These are phyloP conservation scores for Heliocidaris erythrogramma DNA, from an alignment of 35 echinoderm and acorn worm genomes.

Conservation along the genomic window DNA sequence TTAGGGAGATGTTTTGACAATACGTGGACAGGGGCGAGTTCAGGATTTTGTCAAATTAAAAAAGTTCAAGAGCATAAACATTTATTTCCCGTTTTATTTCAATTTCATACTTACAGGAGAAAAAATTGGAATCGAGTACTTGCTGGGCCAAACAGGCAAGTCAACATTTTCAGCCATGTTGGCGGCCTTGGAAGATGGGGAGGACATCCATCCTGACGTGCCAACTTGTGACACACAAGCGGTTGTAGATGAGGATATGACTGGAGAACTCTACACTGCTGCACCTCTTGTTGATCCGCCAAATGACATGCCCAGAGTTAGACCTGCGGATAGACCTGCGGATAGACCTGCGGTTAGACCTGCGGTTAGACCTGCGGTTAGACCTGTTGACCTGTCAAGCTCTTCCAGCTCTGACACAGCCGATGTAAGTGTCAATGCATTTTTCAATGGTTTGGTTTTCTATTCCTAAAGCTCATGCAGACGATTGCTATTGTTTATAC, in stretches of 20 bases:
- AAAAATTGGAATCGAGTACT: neutral
- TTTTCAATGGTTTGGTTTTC: neutral
- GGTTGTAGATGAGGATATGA: neutral
- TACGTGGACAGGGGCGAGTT: neutral
- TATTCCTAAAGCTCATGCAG: neutral
- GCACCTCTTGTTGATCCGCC: neutral
- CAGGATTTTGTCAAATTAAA: too few relatives aligned
- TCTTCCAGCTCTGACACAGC: neutral
- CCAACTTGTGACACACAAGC: neutral
- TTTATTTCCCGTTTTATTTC: neutral
- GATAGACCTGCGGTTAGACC: neutral
- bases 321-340: neutral
- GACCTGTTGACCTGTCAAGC: neutral
- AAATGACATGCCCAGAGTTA: neutral
- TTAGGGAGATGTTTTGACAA: neutral
- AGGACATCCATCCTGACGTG: slow-evolving; percentile 37
- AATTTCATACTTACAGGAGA: neutral
- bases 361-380: neutral
- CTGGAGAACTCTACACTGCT: neutral
- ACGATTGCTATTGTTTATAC: neutral
- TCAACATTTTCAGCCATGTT: slow-evolving; percentile 25
- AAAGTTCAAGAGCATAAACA: too few relatives aligned
- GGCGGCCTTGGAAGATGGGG: neutral
- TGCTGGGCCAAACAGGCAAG: slow-evolving; percentile 22
- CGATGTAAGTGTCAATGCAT: neutral